These are phyloP conservation scores for Eristalinus aeneus DNA, from an alignment of 2,888 invertebrate species.

Conservation along the genomic window DNA sequence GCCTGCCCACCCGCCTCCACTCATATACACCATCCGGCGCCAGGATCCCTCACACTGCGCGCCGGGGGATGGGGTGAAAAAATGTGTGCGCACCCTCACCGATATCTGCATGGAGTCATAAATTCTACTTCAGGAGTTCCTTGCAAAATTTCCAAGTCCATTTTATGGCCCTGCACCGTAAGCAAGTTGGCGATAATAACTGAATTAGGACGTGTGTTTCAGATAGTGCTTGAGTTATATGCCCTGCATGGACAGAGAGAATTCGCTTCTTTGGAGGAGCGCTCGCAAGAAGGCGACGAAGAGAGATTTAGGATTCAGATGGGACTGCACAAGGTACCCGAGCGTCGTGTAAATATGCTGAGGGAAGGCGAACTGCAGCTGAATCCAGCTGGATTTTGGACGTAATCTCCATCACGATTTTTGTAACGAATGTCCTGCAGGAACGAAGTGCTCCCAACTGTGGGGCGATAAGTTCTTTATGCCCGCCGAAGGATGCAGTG, in stretches of 20 bases:
- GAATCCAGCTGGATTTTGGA: background rate
- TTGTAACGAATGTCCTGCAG: background rate
- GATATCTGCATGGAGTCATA: conserved; percentile 39
- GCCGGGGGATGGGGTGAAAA: background rate
- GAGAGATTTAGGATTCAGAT: conserved; percentile 53
- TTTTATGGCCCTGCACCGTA: conserved; percentile 67
- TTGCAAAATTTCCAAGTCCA: conserved; percentile 62
- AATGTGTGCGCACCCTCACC: background rate
- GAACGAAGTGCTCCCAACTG: background rate
- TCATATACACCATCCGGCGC: too few species aligned
- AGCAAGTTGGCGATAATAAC: conserved; percentile 71
- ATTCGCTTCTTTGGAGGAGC: conserved; percentile 31
- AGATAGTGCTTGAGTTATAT: conserved; percentile 63
- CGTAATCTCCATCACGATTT: background rate
- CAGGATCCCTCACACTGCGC: too few species aligned
- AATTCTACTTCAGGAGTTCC: conserved; percentile 49
- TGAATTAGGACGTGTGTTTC: conserved; percentile 69
- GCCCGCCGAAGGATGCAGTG: background rate
- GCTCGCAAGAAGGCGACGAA: conserved; percentile 10
- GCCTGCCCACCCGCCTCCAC: background rate
- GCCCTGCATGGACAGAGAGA: conserved; percentile 1
- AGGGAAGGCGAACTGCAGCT: background rate
- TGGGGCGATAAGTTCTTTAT: background rate
- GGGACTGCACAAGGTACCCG: conserved; percentile 5
- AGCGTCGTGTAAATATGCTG: background rate